Evolutionary conservation across 30 jellyfish, hydroid and myxozoan genomes (phyloP), one percentile per base, ranked within the genome.

Genomic region (Aurelia sp.): DNA sequence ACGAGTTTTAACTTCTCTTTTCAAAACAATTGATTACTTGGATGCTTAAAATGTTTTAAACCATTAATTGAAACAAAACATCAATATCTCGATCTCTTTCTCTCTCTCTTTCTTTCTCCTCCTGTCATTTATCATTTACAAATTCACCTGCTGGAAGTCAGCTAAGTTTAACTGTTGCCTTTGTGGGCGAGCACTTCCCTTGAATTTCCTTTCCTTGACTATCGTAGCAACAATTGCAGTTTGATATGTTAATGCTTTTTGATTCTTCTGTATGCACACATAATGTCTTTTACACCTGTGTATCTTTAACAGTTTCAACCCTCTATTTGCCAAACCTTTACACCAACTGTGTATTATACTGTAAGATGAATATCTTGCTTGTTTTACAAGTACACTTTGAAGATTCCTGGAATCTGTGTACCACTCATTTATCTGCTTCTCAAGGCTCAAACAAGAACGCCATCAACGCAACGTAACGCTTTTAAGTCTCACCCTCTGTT

Each of bases 91-190:
- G 86, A 61, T 31, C 75, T 76, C 60, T 30, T 52, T 57, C 66
- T 41, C 33, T 40, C n/a, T 76, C 41, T 66, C 8, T 44, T n/a
- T 64, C 74, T 6, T 64, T 55, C 19, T 21, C n/a, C n/a, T n/a
- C n/a, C n/a, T n/a, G n/a, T n/a, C n/a, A n/a, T n/a, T n/a, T n/a
- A 6, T 5, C 52, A 21, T 44, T 3, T 27, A 21, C 41, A 13
- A 20, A 12, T 57, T 77, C 86, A 76, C 86, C 86, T 76, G 86
- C 86, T 1, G 86, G 12, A 35, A 31, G 21, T 21, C 18, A 21
- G 74, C 33, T 64, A 21, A 64, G 18, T 13, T 17, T 21, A 64
- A 21, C 41, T 64, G 27, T 64, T 64, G 41, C 74, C 19, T 4
- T 44, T 21, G 44, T 44, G 55, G 62, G 27, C 62, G 79, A 69